Base-by-base conservation (phyloP, 2,888 invertebrate genomes). In the Callosobruchus maculatus region DNA sequence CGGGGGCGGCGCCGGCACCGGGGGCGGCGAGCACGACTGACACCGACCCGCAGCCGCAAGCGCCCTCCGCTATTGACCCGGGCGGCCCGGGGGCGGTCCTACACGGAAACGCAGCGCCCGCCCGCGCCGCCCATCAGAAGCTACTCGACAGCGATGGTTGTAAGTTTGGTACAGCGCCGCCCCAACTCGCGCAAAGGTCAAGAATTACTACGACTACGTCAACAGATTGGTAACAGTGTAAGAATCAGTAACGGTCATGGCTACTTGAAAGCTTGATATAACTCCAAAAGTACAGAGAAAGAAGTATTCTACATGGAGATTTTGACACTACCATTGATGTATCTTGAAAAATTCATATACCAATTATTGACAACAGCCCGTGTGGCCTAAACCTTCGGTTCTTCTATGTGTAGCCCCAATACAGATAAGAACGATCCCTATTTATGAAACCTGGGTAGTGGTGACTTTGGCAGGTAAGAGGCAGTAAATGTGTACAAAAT, bases 11-110 rank as follows among this genome's bases (percentile, higher is more conserved):
- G 13, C 13, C 18, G 3, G 49, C 7, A 1, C 49, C 13, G 49
- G 49, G 76, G 87, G 87, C 80, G 85, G 84, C 82, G 84, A 85
- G 79, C 87, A 87, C 85, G 87, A 87, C 87, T 87, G 87, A 87
- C 86, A 85, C 81, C 83, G 74, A 72, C 79, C 79, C 5, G 5
- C 49, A 49, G 13, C 49, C 13, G 18, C 49, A 49, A 18, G 9
- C 49, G 49, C 49, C 18, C 49, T 49, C 18, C 18, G 18, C 49
- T 49, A 49, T 49, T 49, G 49, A 49, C 49, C 1, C 5, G 49
- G 49, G 13, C 49, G 49, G 13, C 49, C 1, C 13, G 49, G 7
- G 49, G 49, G 49, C 13, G 49, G 18, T 18, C 49, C 9, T 13
- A 0, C 1, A 18, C 7, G 13, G 18, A 13, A 49, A 49, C 49